Evolutionary conservation across 2,888 invertebrate genomes (phyloP).

Genomic region (Hypsopygia costalis): DNA sequence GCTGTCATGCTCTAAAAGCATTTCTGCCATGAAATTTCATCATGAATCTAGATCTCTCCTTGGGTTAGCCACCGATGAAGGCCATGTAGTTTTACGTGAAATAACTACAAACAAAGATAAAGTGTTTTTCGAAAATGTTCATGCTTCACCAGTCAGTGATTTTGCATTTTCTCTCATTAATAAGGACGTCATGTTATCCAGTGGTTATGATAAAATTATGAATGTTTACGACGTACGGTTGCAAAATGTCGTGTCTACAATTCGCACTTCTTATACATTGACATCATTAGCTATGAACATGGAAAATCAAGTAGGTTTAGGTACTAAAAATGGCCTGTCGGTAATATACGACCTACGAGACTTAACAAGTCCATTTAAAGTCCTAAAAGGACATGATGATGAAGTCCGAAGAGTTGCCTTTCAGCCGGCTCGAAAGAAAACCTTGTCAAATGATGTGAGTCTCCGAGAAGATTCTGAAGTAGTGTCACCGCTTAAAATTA

Average conservation of each 20-base stretch:
- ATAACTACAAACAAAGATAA: constrained; percentile 69
- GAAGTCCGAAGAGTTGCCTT: constrained; percentile 69
- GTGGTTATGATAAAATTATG: constrained; percentile 79
- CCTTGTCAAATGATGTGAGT: constrained; percentile 56
- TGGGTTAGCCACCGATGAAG: constrained; percentile 75
- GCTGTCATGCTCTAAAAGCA: constrained; percentile 58
- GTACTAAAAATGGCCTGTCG: constrained; percentile 76
- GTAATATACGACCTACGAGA: constrained; percentile 79
- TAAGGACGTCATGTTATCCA: constrained; percentile 75
- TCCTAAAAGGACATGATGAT: constrained; percentile 72
- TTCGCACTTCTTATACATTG: constrained; percentile 56
- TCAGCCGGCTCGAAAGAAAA: constrained; percentile 58
- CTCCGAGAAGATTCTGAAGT: constrained; percentile 57
- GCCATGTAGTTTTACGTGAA: constrained; percentile 66
- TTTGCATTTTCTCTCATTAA: constrained; percentile 78
- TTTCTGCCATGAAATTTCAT: constrained; percentile 73
- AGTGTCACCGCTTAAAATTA: constrained; percentile 37
- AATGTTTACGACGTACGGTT: constrained; percentile 78
- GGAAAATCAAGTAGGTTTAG: constrained; percentile 75
- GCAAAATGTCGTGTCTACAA: constrained; percentile 65
- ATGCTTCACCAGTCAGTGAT: constrained; percentile 80
- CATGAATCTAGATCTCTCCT: constrained; percentile 64
- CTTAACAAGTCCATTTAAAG: constrained; percentile 61
- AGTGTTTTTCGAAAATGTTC: constrained; percentile 69
- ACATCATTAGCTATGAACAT: constrained; percentile 63